Base-by-base conservation (phyloP, 2,888 invertebrate species). In the Zootermopsis nevadensis region DNA sequence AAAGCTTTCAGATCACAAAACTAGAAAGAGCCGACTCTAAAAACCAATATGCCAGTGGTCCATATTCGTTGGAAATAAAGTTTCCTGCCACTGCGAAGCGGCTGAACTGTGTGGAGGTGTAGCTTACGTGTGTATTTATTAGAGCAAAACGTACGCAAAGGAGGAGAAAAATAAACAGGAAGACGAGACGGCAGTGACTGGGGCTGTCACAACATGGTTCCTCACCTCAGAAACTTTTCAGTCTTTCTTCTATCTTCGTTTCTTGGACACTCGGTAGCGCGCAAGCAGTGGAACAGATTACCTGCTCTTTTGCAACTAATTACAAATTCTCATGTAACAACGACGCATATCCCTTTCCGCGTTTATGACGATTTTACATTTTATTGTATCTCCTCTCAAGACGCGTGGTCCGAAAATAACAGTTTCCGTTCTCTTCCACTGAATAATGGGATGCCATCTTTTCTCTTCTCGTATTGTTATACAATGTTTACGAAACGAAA, bases 131-230 rank as follows among this genome's bases (percentile, higher is more conserved):
- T 6, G 60, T 27, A 60, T 27, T 30, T 69, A 69, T 33, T 69
- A 69, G 69, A 69, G 69, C 69, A 69, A 69, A 69, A 69, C 69
- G 69, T 69, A 33, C 33, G 69, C 30, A 22, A 69, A 33, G 22
- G 31, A 15, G 31, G 22, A 69, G 31, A 69, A 69, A 19, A 69
- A 69, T 10, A 69, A 31, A 69, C 69, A 33, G 69, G 69, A 69
- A 67, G 24, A 66, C 22, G 19, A 69, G 69, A 33, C 33, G 30
- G 33, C 31, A 33, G 15, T 33, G 69, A 22, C 69, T n/a, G n/a
- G n/a, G n/a, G n/a, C n/a, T 69, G 33, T 69, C 69, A 69, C 33
- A 69, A 69, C 33, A 15, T 22, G 69, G 33, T 33, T 33, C 33
- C 69, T 33, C 31, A 4, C 60, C 15, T 27, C 48, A 19, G 48